Evolutionary conservation across 2,797 vertebrate species (phyloP), one percentile per base, ranked within the genome.

Genomic region (Hylomyscus alleni): DNA sequence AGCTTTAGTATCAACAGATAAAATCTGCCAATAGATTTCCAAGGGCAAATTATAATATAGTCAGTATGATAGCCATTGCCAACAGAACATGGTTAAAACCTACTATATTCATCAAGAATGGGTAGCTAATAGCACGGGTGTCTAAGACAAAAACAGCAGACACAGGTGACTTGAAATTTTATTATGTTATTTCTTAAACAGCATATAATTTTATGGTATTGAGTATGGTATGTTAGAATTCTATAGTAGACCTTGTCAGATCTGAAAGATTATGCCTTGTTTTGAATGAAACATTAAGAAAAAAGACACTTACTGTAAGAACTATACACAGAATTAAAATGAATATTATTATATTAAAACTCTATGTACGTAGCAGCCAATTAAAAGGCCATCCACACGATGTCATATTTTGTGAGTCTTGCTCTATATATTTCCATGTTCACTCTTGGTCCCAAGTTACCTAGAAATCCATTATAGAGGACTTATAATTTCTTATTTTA

Each of bases 11-110:
- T 75, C 73, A 50, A 77, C 15, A 77, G 87, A 44, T 67, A 47
- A 93, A 90, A 86, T 52, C 85, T 90, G 67, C 24, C 31, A 40
- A 44, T 19, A 76, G 54, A 83, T 91, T 67, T 93, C n/a, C 26
- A 67, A 91, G 58, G 54, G 8, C 15, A 77, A 93, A 77, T 73
- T 50, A 81, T 72, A 75, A 56, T 44, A 89, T 14, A 44, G 8
- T 75, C 54, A 26, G n/a, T 40, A 37, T 88, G 34, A 73, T 84
- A 87, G 72, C 69, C 14, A 77, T 62, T 24, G 80, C 19, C 19
- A 72, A 22, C 69, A 80, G 37, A 72, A 75, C 17, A 44, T 29
- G 54, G 0, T 4, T 62, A 52, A n/a, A 60, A 40, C 47, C 40
- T 22, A 52, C 26, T 29, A 2, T 5, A 14, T 22, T 73, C 17